Conservation (phyloP, 2,113 vertebrate species). For the Anguilla japonica region DNA sequence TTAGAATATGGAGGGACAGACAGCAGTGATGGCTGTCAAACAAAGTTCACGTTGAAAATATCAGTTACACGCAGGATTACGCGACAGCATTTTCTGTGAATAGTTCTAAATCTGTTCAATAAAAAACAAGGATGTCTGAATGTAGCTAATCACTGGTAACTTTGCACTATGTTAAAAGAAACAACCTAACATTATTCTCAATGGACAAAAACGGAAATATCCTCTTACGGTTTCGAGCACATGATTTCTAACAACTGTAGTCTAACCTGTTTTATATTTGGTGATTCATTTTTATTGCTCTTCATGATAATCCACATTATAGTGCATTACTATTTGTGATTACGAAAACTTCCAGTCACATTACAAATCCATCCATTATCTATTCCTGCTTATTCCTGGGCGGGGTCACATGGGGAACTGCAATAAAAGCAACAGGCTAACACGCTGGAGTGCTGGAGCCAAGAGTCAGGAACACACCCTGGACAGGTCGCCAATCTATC, state of each 20-base stretch:
- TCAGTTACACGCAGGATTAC: neutral
- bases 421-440: too few species aligned
- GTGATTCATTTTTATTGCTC: neutral
- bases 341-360: neutral
- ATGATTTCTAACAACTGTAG: neutral
- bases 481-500: too few species aligned
- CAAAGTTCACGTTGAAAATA: slow-evolving; percentile 3
- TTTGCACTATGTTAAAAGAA: neutral
- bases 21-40: slow-evolving; percentile 5
- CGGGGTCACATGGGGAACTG: too few species aligned
- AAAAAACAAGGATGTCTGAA: neutral
- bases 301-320: neutral
- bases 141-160: neutral
- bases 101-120: neutral
- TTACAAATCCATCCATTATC: neutral
- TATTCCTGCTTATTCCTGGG: neutral
- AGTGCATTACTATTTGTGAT: neutral
- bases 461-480: too few species aligned
- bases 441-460: too few species aligned
- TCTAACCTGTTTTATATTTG: neutral
- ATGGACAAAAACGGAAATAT: neutral
- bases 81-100: neutral
- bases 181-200: neutral
- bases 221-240: neutral
- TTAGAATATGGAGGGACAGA: neutral